Evolutionary conservation across 2,797 vertebrate species (phyloP).

Genomic region (Spea hammondii): DNA sequence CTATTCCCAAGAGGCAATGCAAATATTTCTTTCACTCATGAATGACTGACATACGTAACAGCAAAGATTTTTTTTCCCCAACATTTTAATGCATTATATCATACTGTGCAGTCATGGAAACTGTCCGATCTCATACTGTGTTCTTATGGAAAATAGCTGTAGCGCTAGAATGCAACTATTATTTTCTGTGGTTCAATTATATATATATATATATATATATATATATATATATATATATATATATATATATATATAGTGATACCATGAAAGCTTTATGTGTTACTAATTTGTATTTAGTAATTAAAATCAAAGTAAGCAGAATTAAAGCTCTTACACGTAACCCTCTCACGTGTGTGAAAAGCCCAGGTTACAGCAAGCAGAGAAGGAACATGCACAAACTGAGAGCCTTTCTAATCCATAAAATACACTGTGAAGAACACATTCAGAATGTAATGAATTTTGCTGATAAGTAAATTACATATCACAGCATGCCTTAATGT

Average conservation of each 20-base stretch:
- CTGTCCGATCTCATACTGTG: conserved; percentile 50
- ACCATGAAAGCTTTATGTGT: conserved; percentile 25
- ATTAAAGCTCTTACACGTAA: conserved; percentile 4
- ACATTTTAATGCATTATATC: conserved; percentile 51
- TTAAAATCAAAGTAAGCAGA: conserved; percentile 24
- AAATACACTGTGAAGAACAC: background rate
- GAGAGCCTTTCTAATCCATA: background rate
- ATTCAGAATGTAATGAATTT: conserved; percentile 12
- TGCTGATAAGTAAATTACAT: conserved; percentile 27
- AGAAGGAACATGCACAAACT: background rate
- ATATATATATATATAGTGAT: background rate
- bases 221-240: too few relatives aligned
- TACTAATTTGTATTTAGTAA: conserved; percentile 36
- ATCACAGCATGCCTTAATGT: conserved; percentile 1
- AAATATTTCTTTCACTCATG: conserved; percentile 26
- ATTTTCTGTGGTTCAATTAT: conserved; percentile 21
- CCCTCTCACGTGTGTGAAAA: conserved; percentile 1
- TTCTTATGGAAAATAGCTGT: conserved; percentile 49
- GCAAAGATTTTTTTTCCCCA: conserved; percentile 22
- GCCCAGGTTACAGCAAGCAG: background rate
- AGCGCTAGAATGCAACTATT: conserved; percentile 39
- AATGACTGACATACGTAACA: conserved; percentile 37
- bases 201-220: background rate
- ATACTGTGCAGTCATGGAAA: conserved; percentile 54
- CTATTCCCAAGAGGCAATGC: background rate